Conservation (phyloP, 2,888 invertebrate genomes). For the Eupithecia exiguata region DNA sequence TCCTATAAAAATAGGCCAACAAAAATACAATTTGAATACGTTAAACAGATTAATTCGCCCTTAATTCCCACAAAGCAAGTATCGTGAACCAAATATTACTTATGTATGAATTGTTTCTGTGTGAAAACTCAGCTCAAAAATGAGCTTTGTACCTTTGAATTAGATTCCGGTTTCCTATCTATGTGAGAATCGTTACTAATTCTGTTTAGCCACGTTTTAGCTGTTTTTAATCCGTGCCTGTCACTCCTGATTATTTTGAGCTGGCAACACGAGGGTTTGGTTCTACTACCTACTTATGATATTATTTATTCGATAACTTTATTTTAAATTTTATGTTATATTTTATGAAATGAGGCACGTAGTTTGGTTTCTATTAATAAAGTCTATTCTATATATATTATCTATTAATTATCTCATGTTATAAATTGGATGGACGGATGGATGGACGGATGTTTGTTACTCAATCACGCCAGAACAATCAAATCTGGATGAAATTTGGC, state of each 20-base stretch:
- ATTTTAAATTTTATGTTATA: neutral
- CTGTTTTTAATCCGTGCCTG: conserved; percentile 1
- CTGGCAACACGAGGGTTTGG: neutral
- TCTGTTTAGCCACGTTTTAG: neutral
- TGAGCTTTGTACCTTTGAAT: neutral
- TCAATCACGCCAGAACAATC: too few relatives aligned
- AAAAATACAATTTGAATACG: neutral
- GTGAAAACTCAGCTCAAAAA: neutral
- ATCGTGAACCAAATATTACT: neutral
- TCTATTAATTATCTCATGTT: too few relatives aligned
- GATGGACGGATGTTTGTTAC: too few relatives aligned
- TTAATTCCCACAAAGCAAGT: neutral
- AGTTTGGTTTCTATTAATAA: too few relatives aligned
- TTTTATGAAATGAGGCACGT: neutral
- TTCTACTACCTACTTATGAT: conserved; percentile 1
- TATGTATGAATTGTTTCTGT: neutral
- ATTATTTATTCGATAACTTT: too few relatives aligned
- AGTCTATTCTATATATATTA: too few relatives aligned
- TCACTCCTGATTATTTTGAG: neutral
- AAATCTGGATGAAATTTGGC: too few relatives aligned
- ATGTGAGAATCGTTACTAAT: neutral
- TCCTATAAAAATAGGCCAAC: neutral
- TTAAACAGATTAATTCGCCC: neutral
- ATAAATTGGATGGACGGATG: too few relatives aligned
- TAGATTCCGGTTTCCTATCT: neutral